These are phyloP conservation scores for Vanacampus margaritifer DNA, from an alignment of 2,113 vertebrate species.

Conservation along the genomic window DNA sequence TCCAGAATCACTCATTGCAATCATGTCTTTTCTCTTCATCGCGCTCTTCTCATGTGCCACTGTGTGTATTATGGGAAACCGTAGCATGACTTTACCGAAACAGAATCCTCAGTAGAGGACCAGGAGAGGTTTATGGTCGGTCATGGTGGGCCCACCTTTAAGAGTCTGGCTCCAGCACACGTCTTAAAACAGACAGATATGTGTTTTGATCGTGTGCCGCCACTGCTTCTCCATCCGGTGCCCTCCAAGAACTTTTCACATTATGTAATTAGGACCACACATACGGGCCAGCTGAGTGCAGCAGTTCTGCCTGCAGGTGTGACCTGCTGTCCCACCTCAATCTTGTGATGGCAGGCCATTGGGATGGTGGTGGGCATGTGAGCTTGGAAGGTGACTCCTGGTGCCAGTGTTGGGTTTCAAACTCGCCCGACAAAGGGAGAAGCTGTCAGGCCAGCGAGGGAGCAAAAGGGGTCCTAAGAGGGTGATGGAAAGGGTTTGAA, in stretches of 20 bases:
- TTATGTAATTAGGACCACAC: slow-evolving; percentile 38
- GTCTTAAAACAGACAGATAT: slow-evolving; percentile 33
- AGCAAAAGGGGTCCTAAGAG: slow-evolving; percentile 4
- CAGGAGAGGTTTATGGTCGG: slow-evolving; percentile 41
- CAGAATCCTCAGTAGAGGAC: slow-evolving; percentile 44
- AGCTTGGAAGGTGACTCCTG: slow-evolving; percentile 66
- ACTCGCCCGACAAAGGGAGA: slow-evolving; percentile 40
- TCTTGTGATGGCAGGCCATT: slow-evolving; percentile 54
- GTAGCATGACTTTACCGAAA: slow-evolving; percentile 49
- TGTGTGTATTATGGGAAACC: slow-evolving; percentile 42
- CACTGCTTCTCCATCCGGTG: slow-evolving; percentile 5
- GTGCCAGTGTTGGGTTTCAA: slow-evolving; percentile 66
- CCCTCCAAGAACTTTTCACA: slow-evolving; percentile 24
- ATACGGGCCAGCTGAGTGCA: background rate
- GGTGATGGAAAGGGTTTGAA: slow-evolving; percentile 11
- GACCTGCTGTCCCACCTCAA: slow-evolving; percentile 39
- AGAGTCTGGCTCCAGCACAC: slow-evolving; percentile 8
- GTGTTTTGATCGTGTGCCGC: slow-evolving; percentile 35
- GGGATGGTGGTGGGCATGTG: slow-evolving; percentile 37
- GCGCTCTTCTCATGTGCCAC: slow-evolving; percentile 34
- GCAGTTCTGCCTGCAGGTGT: slow-evolving; percentile 15
- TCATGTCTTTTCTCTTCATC: slow-evolving; percentile 41
- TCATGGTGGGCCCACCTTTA: slow-evolving; percentile 27
- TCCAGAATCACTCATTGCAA: slow-evolving; percentile 24
- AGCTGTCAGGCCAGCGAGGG: slow-evolving; percentile 25